These are phyloP conservation scores for Salmo trutta DNA, from an alignment of 2,797 vertebrate species.

Conservation along the genomic window DNA sequence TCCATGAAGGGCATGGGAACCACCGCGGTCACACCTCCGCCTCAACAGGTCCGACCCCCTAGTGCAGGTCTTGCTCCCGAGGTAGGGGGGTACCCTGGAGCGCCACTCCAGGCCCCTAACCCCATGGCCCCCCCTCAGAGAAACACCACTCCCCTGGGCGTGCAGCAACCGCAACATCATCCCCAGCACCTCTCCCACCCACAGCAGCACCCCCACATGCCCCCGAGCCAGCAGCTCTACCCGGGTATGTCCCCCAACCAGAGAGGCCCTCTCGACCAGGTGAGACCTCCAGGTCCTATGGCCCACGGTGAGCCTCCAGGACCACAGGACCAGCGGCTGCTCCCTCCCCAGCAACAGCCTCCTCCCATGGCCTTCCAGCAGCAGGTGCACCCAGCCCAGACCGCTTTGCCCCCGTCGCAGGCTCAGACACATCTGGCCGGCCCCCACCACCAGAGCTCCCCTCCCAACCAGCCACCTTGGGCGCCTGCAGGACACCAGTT, in stretches of 20 bases:
- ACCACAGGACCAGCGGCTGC: conserved; percentile 82
- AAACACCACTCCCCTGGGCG: conserved; percentile 79
- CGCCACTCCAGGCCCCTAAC: conserved; percentile 85
- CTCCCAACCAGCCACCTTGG: conserved; percentile 75
- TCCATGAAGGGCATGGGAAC: conserved; percentile 96
- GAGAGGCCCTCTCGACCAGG: conserved; percentile 79
- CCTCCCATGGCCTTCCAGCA: conserved; percentile 88
- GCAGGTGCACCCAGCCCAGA: conserved; percentile 81
- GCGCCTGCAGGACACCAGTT: conserved; percentile 87
- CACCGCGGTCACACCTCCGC: conserved; percentile 85
- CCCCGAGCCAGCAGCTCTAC: conserved; percentile 79
- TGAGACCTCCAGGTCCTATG: conserved; percentile 79
- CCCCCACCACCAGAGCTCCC: conserved; percentile 88
- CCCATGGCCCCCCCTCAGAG: conserved; percentile 88
- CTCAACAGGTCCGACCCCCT: conserved; percentile 90
- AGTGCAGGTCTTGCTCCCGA: conserved; percentile 91
- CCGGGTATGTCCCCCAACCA: conserved; percentile 82
- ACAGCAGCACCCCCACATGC: conserved; percentile 86
- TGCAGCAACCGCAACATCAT: conserved; percentile 63
- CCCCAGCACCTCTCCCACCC: conserved; percentile 45
- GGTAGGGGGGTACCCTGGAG: conserved; percentile 87
- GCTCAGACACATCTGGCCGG: conserved; percentile 81
- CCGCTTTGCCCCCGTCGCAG: conserved; percentile 75
- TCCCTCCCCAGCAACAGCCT: conserved; percentile 82
- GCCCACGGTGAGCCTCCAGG: conserved; percentile 78